Evolutionary conservation across 2,113 vertebrate genomes (phyloP).

Genomic region (Cryptotis parvus): DNA sequence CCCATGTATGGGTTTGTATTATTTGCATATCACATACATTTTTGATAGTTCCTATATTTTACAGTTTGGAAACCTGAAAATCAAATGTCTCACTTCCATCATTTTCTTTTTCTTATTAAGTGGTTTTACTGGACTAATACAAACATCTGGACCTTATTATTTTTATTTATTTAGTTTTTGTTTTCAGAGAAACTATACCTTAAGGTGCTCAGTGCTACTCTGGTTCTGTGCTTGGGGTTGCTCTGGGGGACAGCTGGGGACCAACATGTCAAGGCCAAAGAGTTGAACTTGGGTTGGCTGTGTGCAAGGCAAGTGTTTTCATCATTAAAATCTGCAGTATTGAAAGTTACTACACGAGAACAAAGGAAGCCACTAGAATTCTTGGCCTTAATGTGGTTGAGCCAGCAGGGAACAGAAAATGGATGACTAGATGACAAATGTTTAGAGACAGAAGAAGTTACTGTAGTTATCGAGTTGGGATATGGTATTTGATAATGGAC

Average conservation of each 20-base stretch:
- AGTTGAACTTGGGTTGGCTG: too few relatives aligned
- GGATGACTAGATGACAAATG: neutral
- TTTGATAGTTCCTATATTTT: neutral
- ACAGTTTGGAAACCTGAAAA: neutral
- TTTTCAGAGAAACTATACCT: too few relatives aligned
- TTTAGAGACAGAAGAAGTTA: neutral
- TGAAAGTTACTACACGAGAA: too few relatives aligned
- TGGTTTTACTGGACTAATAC: neutral
- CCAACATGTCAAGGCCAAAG: too few relatives aligned
- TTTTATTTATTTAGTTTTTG: too few relatives aligned
- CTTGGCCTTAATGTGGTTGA: neutral
- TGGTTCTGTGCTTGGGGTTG: too few relatives aligned
- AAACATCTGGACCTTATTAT: too few relatives aligned
- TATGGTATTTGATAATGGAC: neutral
- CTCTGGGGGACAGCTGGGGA: too few relatives aligned
- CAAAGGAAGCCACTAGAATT: neutral
- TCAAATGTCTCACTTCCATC: neutral
- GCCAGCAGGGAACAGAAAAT: too few relatives aligned
- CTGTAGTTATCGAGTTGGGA: neutral
- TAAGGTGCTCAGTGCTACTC: too few relatives aligned
- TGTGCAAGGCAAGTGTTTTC: too few relatives aligned
- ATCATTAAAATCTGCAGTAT: too few relatives aligned
- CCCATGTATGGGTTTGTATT: neutral
- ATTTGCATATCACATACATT: neutral
- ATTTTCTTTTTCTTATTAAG: neutral